phyloP scores from a whole-genome alignment of 2,113 vertebrate species.

The Salvelinus sp. region DNA sequence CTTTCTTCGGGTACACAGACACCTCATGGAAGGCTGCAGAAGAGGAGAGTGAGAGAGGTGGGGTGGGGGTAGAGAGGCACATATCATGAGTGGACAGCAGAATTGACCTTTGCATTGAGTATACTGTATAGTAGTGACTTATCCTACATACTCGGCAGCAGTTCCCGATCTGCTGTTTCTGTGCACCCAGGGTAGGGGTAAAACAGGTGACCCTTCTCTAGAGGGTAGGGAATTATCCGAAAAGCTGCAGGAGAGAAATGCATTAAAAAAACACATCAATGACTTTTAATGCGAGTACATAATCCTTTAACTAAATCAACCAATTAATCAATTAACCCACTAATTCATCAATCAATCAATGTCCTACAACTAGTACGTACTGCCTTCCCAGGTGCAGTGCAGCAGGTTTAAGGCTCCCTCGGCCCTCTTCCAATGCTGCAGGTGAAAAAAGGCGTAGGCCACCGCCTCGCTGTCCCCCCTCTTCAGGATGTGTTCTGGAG shows the following conservation, averaged over 20 bases:
- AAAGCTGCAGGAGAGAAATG: slow-evolving; percentile 78
- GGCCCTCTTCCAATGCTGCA: slow-evolving; percentile 98
- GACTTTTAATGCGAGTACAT: no score
- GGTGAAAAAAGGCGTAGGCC: slow-evolving; percentile 97
- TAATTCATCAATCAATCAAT: not conserved
- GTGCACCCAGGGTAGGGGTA: slow-evolving; percentile 98
- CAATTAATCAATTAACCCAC: no score
- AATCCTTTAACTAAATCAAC: no score
- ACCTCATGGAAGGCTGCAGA: slow-evolving; percentile 93
- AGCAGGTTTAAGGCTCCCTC: slow-evolving; percentile 95
- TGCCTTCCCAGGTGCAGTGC: slow-evolving; percentile 99
- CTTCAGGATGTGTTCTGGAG: slow-evolving; percentile 97
- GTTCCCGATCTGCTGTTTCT: slow-evolving; percentile 95
- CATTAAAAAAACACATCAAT: no score
- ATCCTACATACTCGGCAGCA: slow-evolving; percentile 87
- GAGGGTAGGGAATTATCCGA: slow-evolving; percentile 95
- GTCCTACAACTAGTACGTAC: slow-evolving; percentile 75
- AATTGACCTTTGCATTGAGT: not conserved
- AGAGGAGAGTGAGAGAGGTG: no score
- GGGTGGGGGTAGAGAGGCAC: not conserved
- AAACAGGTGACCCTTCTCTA: slow-evolving; percentile 98
- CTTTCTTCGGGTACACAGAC: slow-evolving; percentile 98
- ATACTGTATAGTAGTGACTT: not conserved
- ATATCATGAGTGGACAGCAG: not conserved
- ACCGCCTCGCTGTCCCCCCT: slow-evolving; percentile 97